Base-by-base conservation (phyloP, 1,140 invertebrate genomes). In the Neodiprion virginianus region DNA sequence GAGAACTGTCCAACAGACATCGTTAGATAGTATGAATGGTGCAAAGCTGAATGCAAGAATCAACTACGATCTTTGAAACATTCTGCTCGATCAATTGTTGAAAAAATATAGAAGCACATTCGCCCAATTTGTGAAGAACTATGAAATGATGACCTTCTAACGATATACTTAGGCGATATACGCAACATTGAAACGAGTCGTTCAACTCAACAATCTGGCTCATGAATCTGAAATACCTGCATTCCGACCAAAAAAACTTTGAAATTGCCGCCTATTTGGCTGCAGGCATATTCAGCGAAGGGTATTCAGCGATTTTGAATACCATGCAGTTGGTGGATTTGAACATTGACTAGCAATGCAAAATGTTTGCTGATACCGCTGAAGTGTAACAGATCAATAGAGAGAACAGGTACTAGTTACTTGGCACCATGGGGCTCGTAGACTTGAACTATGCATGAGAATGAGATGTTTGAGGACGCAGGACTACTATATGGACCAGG, bases 111-210 rank as follows among this genome's bases (percentile, higher is more conserved):
- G 53, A n/a, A 61, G n/a, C n/a, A 61, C 53, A 61, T 61, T 61
- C 53, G 53, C 53, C 75, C 75, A 23, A 67, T 78, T 47, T 78
- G 74, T 48, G 71, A 73, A 74, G 72, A 77, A 14, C 69, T 79
- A n/a, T 53, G 48, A 10, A 71, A 71, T 21, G 69, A 77, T 12
- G 67, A 75, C 48, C 67, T 78, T 14, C 61, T 79, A 48, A 72
- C 10, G 17, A 71, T 75, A n/a, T 79, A 74, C 40, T 68, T 79
- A 70, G 76, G 74, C 9, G 73, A n/a, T n/a, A 82, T 53, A 80
- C 80, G 28, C 83, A 72, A 73, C 72, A 75, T 65, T 49, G 17
- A 50, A 75, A 75, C 17, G 67, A 72, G 47, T 17, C 17, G 47
- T 72, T 68, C 49, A 73, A 73, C 14, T 11, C 9, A 14, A 12